These are phyloP conservation scores for Caenorhabditis panamensis DNA, from an alignment of 2,888 invertebrate species.

Conservation along the genomic window DNA sequence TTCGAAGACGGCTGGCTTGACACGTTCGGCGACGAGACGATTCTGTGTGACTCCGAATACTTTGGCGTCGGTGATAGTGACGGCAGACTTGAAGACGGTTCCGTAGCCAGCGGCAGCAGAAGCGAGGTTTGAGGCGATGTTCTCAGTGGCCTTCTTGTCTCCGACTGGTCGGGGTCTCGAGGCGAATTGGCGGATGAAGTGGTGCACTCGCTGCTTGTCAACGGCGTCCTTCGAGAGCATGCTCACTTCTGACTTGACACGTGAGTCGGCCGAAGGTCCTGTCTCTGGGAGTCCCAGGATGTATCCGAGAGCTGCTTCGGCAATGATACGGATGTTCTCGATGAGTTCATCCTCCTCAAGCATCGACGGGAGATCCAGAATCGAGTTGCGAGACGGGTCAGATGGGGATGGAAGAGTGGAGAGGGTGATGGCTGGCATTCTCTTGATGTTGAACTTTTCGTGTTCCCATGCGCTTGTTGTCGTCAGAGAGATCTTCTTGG, in stretches of 20 bases:
- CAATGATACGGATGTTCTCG: slow-evolving; percentile 84
- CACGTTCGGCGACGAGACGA: slow-evolving; percentile 65
- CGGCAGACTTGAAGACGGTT: slow-evolving; percentile 52
- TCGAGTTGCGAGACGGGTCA: slow-evolving; percentile 81
- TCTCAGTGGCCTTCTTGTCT: slow-evolving; percentile 63
- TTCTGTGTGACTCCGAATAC: slow-evolving; percentile 60
- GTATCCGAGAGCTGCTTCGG: slow-evolving; percentile 88
- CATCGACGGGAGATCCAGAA: slow-evolving; percentile 81
- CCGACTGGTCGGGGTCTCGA: slow-evolving; percentile 67
- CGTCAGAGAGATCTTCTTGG: slow-evolving; percentile 97
- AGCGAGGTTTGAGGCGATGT: slow-evolving; percentile 62
- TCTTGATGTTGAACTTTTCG: slow-evolving; percentile 91
- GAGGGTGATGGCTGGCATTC: slow-evolving; percentile 93
- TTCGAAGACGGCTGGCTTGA: slow-evolving; percentile 97
- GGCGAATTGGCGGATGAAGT: slow-evolving; percentile 69
- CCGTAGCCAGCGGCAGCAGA: slow-evolving; percentile 61
- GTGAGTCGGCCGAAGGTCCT: slow-evolving; percentile 60
- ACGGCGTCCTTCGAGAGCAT: slow-evolving; percentile 70
- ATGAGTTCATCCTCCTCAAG: slow-evolving; percentile 77
- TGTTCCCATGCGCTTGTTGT: slow-evolving; percentile 88
- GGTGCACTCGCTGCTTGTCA: slow-evolving; percentile 63
- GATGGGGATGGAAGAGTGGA: slow-evolving; percentile 86
- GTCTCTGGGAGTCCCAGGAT: slow-evolving; percentile 83
- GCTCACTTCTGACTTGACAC: slow-evolving; percentile 65
- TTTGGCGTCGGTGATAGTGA: slow-evolving; percentile 61